These are phyloP conservation scores for Enteromius fasciolatus DNA, from an alignment of 2,797 vertebrate genomes.

Conservation along the genomic window DNA sequence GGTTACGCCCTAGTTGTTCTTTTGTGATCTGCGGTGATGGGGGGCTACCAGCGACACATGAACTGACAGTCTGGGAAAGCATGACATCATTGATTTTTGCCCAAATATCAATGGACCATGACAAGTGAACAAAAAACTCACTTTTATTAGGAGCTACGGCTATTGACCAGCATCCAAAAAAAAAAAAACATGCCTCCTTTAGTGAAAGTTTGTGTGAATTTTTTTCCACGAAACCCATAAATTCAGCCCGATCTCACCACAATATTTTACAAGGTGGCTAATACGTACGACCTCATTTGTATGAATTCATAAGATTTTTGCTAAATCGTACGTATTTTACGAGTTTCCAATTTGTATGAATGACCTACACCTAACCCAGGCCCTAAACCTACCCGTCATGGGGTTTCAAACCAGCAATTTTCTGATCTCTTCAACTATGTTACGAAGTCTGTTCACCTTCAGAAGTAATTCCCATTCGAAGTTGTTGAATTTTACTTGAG, in stretches of 20 bases:
- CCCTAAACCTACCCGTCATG: no score
- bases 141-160: background rate
- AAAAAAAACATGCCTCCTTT: background rate
- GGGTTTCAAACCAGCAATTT: background rate
- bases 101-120: slow-evolving; percentile 27
- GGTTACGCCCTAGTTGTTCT: slow-evolving; percentile 61
- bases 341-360: no score
- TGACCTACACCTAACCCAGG: no score
- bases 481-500: background rate
- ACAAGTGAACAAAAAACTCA: slow-evolving; percentile 21
- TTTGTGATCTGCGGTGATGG: slow-evolving; percentile 51
- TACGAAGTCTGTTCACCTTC: background rate
- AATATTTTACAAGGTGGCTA: no score
- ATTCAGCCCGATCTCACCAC: no score
- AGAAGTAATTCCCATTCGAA: background rate
- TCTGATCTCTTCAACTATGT: background rate
- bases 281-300: no score
- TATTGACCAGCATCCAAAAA: background rate
- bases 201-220: background rate
- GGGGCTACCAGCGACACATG: slow-evolving; percentile 47
- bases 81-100: slow-evolving; percentile 60
- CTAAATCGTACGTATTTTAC: no score
- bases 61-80: slow-evolving; percentile 54
- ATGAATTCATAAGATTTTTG: no score
- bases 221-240: background rate